Evolutionary conservation across 30 jellyfish, hydroid and myxozoan species (phyloP).

Genomic region (Catostylus mosaicus): DNA sequence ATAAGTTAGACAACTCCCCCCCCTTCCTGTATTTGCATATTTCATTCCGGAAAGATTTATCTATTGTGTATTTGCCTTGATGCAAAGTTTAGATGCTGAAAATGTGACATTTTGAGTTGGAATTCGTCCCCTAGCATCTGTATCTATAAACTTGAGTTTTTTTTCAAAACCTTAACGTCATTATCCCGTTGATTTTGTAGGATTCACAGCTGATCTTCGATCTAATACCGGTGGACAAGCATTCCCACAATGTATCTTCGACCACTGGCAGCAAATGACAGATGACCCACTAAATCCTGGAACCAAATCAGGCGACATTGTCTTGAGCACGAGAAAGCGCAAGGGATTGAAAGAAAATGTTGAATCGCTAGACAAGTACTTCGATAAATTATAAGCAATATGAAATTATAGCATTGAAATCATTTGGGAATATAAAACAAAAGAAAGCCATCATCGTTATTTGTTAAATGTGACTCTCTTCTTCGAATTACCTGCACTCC

Average conservation of each 20-base stretch:
- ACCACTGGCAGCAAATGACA: conserved; percentile 96
- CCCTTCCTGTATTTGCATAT: no score
- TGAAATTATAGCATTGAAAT: background rate
- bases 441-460: background rate
- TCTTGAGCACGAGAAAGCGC: conserved; percentile 86
- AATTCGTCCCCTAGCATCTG: no score
- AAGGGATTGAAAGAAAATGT: conserved; percentile 92
- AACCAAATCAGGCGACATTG: conserved; percentile 81
- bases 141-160: no score
- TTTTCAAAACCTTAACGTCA: no score
- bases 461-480: no score
- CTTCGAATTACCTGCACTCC: no score
- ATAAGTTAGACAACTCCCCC: no score
- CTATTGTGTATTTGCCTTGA: no score
- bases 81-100: no score
- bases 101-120: no score
- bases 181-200: conserved; percentile 22
- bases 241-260: conserved; percentile 99
- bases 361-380: conserved; percentile 95
- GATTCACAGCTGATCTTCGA: conserved; percentile 99
- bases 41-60: no score
- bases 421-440: conserved; percentile 4
- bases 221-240: conserved; percentile 98
- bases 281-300: conserved; percentile 81
- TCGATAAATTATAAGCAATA: conserved; percentile 81